Conservation (phyloP, 37 sponge, comb jelly and placozoan species). For the Axinella damicornis region DNA sequence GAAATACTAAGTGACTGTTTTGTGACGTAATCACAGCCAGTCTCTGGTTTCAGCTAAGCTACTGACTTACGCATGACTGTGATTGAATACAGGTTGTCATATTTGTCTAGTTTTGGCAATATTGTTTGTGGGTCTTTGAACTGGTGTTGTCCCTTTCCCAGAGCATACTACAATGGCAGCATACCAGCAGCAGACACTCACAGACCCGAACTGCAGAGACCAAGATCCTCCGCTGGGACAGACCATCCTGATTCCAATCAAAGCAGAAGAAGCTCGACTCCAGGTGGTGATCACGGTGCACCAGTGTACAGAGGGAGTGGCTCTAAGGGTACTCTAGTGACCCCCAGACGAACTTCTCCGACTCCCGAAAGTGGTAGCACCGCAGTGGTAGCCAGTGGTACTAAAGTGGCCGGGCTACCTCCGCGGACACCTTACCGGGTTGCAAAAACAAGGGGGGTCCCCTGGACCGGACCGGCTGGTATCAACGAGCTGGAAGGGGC, state of each 20-base stretch:
- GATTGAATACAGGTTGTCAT: no score
- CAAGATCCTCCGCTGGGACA: neutral
- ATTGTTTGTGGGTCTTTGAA: no score
- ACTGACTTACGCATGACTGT: no score
- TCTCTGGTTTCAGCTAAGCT: no score
- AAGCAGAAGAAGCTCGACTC: conserved; percentile 28
- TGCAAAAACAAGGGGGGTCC: conserved; percentile 10
- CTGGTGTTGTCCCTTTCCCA: no score
- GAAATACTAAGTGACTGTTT: no score
- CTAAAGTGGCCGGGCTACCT: conserved; percentile 18
- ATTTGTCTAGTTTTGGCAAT: no score
- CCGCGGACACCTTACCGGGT: conserved; percentile 52
- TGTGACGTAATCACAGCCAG: no score
- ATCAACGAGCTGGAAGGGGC: conserved; percentile 73
- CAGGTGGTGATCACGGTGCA: conserved; percentile 51
- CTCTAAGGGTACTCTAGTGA: neutral
- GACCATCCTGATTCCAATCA: neutral
- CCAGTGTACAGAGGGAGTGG: neutral
- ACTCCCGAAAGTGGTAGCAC: conserved; percentile 7
- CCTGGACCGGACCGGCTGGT: conserved; percentile 7
- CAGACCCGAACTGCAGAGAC: neutral
- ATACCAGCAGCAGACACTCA: neutral
- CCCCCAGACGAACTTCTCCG: neutral
- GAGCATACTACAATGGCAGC: no score
- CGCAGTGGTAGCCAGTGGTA: neutral